A percentile compares a stretch with the other conserved stretches of the same genome.
Evolutionary conservation across 2,113 vertebrate species (phyloP).

Genomic region (Aspiorhynchus laticeps): DNA sequence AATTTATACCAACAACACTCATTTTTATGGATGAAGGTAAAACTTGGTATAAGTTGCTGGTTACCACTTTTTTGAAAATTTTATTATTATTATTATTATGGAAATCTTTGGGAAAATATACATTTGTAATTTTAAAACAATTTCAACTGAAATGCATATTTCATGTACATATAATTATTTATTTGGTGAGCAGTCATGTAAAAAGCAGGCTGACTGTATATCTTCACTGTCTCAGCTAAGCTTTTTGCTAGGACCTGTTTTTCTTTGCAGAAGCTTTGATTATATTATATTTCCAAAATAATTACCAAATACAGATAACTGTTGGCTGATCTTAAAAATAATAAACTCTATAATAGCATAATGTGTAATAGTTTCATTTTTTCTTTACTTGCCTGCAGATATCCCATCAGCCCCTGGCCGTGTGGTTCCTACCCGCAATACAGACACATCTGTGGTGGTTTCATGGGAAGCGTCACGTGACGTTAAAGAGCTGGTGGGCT

Average conservation of each 20-base stretch:
- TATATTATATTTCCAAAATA: not conserved
- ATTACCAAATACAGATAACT: not conserved
- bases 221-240: too few species aligned
- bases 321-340: not conserved
- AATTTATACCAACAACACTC: too few species aligned
- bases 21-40: too few species aligned
- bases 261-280: not conserved
- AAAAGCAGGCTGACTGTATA: not conserved
- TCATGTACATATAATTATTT: not conserved
- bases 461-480: conserved; percentile 88
- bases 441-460: conserved; percentile 93
- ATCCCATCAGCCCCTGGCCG: conserved; percentile 88
- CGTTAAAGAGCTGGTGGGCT: conserved; percentile 91
- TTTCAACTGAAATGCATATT: not conserved
- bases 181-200: not conserved
- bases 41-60: too few species aligned
- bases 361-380: not conserved
- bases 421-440: conserved; percentile 90
- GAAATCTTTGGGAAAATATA: too few species aligned
- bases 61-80: too few species aligned
- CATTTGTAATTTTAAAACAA: not conserved
- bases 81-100: too few species aligned
- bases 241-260: too few species aligned
- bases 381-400: conserved; percentile 72
- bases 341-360: not conserved